Conservation (phyloP, 2,888 invertebrate species). For the Entomobrya multifasciata region DNA sequence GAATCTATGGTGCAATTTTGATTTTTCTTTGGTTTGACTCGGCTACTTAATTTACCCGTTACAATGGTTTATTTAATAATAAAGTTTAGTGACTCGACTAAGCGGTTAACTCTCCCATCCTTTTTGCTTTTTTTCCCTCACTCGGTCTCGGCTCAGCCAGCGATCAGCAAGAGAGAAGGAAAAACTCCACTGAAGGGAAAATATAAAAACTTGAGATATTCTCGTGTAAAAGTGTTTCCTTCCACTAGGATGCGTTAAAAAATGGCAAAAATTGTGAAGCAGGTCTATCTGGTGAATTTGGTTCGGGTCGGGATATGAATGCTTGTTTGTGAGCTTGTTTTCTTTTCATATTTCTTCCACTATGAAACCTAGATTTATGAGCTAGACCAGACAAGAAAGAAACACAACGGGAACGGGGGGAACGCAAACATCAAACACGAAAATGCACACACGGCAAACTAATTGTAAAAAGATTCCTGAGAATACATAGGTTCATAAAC, state of each 20-base stretch:
- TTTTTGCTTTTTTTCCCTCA: conserved; percentile 23
- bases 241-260: conserved; percentile 45
- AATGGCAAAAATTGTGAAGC: conserved; percentile 53
- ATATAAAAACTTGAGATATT: neutral
- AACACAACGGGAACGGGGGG: neutral
- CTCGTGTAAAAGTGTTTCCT: conserved; percentile 50
- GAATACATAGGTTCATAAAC: too few species aligned
- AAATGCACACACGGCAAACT: neutral
- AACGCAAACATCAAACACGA: conserved; percentile 10
- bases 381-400: conserved; percentile 11
- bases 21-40: too few species aligned
- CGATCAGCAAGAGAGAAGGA: conserved; percentile 10
- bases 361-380: conserved; percentile 54
- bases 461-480: neutral
- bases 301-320: too few species aligned
- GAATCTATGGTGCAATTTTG: too few species aligned
- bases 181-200: conserved; percentile 15
- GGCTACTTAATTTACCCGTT: too few species aligned
- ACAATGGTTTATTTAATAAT: conserved; percentile 72
- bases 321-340: conserved; percentile 33
- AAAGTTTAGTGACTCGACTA: conserved; percentile 71
- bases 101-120: conserved; percentile 52
- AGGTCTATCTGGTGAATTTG: conserved; percentile 15
- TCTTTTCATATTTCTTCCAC: conserved; percentile 15
- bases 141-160: conserved; percentile 3